phyloP scores from a whole-genome alignment of 2,113 vertebrate species.

The Menidia beryllina region DNA sequence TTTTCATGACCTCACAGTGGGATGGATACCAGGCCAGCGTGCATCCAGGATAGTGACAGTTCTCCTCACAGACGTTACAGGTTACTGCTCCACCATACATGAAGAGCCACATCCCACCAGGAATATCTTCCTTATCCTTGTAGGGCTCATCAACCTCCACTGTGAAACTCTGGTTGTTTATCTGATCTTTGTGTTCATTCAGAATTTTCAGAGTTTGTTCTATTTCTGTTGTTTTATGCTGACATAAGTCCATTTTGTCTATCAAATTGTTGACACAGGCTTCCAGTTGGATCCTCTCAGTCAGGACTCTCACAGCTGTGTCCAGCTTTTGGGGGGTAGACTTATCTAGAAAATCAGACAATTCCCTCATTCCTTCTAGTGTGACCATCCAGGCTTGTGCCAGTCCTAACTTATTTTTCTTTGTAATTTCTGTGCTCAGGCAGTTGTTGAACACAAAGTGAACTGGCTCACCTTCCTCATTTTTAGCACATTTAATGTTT shows the following conservation, averaged over 20 bases:
- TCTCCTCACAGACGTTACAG: background rate
- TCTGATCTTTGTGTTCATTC: background rate
- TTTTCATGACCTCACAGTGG: conserved; percentile 1
- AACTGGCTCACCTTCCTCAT: background rate
- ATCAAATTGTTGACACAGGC: background rate
- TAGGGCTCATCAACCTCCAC: background rate
- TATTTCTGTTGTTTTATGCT: background rate
- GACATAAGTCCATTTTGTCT: background rate
- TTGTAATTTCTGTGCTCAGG: background rate
- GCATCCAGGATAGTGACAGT: conserved; percentile 7
- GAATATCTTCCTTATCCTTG: background rate
- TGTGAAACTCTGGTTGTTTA: background rate
- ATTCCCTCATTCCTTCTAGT: background rate
- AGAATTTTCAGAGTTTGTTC: background rate
- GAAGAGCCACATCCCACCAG: too few relatives aligned
- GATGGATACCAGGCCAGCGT: rapidly evolving
- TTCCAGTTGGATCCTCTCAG: background rate
- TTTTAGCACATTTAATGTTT: background rate
- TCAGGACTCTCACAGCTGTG: background rate
- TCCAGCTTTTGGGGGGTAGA: background rate
- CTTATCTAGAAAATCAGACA: background rate
- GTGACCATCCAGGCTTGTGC: background rate
- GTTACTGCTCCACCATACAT: too few relatives aligned
- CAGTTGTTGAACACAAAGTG: background rate
- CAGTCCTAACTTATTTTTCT: background rate